Conservation (phyloP, 2,888 invertebrate genomes). For the Dryobota labecula region DNA sequence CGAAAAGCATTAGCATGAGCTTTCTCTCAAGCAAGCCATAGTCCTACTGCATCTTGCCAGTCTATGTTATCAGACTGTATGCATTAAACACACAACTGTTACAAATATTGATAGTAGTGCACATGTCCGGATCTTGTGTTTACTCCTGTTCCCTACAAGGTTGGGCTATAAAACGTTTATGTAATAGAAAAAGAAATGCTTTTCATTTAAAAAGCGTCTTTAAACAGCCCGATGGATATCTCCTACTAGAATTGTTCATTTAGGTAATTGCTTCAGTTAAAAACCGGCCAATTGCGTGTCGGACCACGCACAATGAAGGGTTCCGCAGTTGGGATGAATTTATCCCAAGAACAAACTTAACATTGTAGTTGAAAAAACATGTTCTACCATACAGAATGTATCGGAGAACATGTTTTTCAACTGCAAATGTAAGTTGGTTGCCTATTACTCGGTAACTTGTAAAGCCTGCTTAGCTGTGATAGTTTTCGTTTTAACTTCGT, state of each 20-base stretch:
- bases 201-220: conserved; percentile 17
- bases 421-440: no score
- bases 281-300: no score
- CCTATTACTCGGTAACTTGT: no score
- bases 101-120: conserved; percentile 63
- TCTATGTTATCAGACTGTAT: conserved; percentile 10
- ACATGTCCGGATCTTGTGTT: conserved; percentile 50
- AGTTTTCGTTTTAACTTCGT: no score
- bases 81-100: conserved; percentile 51
- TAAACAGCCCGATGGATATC: conserved; percentile 28
- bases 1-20: neutral
- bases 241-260: conserved; percentile 2
- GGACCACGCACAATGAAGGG: no score
- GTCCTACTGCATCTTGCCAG: neutral
- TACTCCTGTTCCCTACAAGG: conserved; percentile 48
- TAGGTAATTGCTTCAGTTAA: conserved; percentile 23
- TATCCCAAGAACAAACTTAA: no score
- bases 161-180: conserved; percentile 42
- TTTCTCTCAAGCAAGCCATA: neutral
- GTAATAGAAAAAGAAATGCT: conserved; percentile 42
- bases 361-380: no score
- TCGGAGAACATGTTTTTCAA: no score
- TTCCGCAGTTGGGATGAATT: no score
- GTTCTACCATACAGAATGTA: no score
- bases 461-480: no score